Base-by-base conservation (phyloP, 2,888 invertebrate genomes). In the Campoletis raptor region DNA sequence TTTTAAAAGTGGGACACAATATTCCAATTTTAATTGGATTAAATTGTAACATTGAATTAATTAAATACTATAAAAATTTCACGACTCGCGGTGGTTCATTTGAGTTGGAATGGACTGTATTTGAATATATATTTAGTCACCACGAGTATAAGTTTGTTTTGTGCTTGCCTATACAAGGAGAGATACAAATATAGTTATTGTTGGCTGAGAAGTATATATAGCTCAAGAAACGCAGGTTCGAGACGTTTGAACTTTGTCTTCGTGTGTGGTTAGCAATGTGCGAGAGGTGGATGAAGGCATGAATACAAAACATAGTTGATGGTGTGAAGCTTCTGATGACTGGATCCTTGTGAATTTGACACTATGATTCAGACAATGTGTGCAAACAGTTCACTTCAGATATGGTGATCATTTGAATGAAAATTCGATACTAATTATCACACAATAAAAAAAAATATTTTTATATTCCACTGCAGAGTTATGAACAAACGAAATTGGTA, bases 271-370 rank as follows among this genome's bases (percentile, higher is more conserved):
- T 36, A 64, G 67, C 83, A 72, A 83, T 76, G 76, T 52, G 67
- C 80, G 79, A 48, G 79, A 48, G 73, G 37, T n/a, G 86, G 67
- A 74, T 40, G 73, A 85, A 54, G 48, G 42, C 70, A 66, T 69
- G 83, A 77, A 86, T 86, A 83, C 81, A 64, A 85, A 85, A 85
- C 74, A 76, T 78, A 36, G 78, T 82, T 70, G 12, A 70, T 79
- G 69, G 74, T 54, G 64, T 77, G 76, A 76, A 72, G 77, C 70
- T 57, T 67, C 64, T 30, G 66, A 81, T 81, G 81, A 64, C 54
- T 74, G 40, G 54, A 48, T 45, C 30, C 36, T 64, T 45, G 37
- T 64, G 36, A 61, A 61, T 48, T 45, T 37, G 72, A 80, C 72
- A 72, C 61, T 70, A 36, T 72, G 45, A 72, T 64, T 72, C 45